Base-by-base conservation (phyloP, 2,113 vertebrate genomes). In the Montifringilla adamsi region DNA sequence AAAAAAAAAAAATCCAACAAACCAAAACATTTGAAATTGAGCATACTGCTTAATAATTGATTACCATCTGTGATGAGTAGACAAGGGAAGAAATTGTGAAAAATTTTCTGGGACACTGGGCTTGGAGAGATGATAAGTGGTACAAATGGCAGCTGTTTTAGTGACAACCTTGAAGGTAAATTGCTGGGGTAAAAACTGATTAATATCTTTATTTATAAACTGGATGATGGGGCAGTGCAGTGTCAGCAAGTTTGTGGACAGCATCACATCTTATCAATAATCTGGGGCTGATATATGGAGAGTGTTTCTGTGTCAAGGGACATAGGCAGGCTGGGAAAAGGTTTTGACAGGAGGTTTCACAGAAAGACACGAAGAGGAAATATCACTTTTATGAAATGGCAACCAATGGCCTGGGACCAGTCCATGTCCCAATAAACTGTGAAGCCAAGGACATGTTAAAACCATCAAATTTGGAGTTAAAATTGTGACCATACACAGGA, bases 391-490 rank as follows among this genome's bases (percentile, higher is more conserved):
- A 20, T 24, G 58, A 63, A 66, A 0, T 46, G 37, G 13, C 21
- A 72, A 28, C 13, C 0, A 0, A 35, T 55, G 24, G 9, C 28
- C 16, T 43, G 52, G 75, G 43, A 62, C 14, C 3, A 22, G 15
- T 44, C n/a, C 41, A 10, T 35, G 16, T 47, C 67, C 39, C 30
- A 17, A 6, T 76, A 67, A 28, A 39, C 3, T 15, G 10, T 44
- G 52, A 26, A 82, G 50, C 23, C 66, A 83, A 84, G 46, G 13
- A 8, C 2, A 30, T n/a, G 10, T 43, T 66, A 53, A 83, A 52
- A 90, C 14, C 2, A 3, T 53, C 24, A 17, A 10, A 77, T 41
- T 11, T 77, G 23, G 37, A 39, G 19, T 67, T 27, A 52, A 76
- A 91, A 76, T 43, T 28, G 30, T n/a, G 41, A 27, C 11, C 58